Percentiles rank a stretch among this genome's conserved stretches.
Evolutionary conservation across 2,888 invertebrate genomes (phyloP).

Genomic region (Drosophila pseudotalamancana): DNA sequence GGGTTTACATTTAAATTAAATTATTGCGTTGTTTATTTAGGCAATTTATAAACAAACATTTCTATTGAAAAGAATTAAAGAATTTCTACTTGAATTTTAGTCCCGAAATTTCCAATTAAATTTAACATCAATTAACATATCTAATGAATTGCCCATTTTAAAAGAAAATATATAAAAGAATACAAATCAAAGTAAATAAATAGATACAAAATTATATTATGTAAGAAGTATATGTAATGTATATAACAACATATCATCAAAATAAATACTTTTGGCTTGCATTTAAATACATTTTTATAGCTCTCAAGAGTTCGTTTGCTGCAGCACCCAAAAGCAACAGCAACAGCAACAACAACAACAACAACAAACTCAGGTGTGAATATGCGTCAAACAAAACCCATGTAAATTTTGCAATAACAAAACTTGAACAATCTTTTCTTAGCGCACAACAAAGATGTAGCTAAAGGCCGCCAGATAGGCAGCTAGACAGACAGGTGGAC

Average conservation of each 20-base stretch:
- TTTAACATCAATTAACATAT: too few relatives aligned
- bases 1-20: slow-evolving; percentile 7
- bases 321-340: not conserved
- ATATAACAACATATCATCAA: not conserved
- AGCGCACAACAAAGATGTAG: slow-evolving; percentile 36
- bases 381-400: slow-evolving; percentile 48
- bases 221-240: not conserved
- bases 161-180: not conserved
- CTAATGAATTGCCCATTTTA: not conserved
- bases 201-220: not conserved
- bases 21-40: not conserved
- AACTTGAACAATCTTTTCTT: slow-evolving; percentile 30
- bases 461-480: slow-evolving; percentile 57
- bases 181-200: too few relatives aligned
- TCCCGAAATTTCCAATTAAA: too few relatives aligned
- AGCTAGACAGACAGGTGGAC: slow-evolving; percentile 36
- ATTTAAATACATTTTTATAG: not conserved
- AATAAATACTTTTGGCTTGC: not conserved
- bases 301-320: not conserved
- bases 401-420: slow-evolving; percentile 68
- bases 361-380: slow-evolving; percentile 55
- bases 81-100: too few relatives aligned
- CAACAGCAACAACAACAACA: not conserved
- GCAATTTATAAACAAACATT: not conserved
- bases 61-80: too few relatives aligned